A percentile compares a stretch with the other conserved stretches of the same genome.
phyloP scores from a whole-genome alignment of 2,113 vertebrate genomes.

The Urocynchramus pylzowi region DNA sequence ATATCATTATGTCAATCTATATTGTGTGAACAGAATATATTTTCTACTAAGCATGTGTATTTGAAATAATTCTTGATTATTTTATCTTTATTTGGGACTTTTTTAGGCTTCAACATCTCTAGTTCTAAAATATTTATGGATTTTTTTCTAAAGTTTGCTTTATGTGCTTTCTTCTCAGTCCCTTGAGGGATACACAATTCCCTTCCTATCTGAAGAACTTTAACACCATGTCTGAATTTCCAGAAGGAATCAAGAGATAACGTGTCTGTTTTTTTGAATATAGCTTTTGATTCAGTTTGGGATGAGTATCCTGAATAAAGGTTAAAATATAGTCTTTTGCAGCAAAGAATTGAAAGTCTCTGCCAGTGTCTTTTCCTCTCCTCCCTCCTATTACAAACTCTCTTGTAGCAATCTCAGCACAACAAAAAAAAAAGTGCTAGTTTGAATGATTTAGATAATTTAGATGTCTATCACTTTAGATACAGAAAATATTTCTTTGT shows the following conservation, averaged over 20 bases:
- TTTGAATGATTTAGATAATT: neutral
- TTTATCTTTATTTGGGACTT: neutral
- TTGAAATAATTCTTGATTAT: neutral
- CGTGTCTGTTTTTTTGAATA: neutral
- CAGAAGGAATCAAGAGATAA: neutral
- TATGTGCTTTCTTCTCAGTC: neutral
- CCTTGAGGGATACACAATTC: neutral
- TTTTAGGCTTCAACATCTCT: neutral
- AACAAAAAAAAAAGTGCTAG: neutral
- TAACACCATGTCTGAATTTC: neutral
- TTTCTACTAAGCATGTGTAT: neutral
- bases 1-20: neutral
- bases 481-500: neutral
- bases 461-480: neutral
- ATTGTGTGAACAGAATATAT: rapidly evolving
- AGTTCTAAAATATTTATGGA: neutral
- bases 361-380: neutral
- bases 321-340: neutral
- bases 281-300: neutral
- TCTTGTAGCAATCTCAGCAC: neutral
- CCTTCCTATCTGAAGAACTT: neutral
- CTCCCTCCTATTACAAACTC: neutral
- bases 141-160: neutral
- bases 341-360: neutral
- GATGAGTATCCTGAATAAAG: neutral